phyloP scores from a whole-genome alignment of 2,888 invertebrate species.

The Branchellion lobata region DNA sequence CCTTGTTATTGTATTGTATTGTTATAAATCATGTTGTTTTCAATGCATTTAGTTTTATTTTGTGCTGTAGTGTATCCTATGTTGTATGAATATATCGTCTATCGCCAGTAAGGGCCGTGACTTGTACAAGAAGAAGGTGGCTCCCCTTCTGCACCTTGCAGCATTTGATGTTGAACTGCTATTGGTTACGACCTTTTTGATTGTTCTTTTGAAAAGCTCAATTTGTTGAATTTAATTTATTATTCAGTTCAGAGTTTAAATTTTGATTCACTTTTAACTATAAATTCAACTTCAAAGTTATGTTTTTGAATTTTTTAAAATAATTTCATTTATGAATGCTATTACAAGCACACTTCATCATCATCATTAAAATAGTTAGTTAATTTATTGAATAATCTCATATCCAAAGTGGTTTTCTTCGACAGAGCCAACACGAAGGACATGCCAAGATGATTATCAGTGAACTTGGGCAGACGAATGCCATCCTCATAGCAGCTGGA shows the following conservation, averaged over 20 bases:
- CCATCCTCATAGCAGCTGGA: slow-evolving; percentile 87
- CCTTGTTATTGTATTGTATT: not conserved
- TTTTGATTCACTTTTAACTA: not conserved
- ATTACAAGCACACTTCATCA: too few relatives aligned
- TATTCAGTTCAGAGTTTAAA: not conserved
- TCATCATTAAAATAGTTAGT: not conserved
- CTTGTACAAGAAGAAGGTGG: slow-evolving; percentile 83
- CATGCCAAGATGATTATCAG: slow-evolving; percentile 81
- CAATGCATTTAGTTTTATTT: not conserved
- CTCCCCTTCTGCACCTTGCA: slow-evolving; percentile 85
- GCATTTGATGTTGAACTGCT: slow-evolving; percentile 70
- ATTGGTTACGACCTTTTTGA: too few relatives aligned
- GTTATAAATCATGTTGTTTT: not conserved
- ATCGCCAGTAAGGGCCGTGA: slow-evolving; percentile 66
- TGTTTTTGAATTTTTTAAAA: too few relatives aligned
- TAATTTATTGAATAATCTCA: not conserved
- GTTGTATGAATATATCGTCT: not conserved
- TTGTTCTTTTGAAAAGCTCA: slow-evolving; percentile 26
- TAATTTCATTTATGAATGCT: too few relatives aligned
- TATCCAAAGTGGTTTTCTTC: too few relatives aligned
- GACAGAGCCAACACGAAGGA: slow-evolving; percentile 82
- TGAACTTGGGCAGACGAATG: slow-evolving; percentile 76
- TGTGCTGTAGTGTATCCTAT: not conserved
- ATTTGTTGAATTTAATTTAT: too few relatives aligned
- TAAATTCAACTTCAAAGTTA: not conserved